Percentiles rank a stretch among this genome's conserved stretches.
Evolutionary conservation across 2,113 vertebrate species (phyloP).

Genomic region (Barbus barbus): DNA sequence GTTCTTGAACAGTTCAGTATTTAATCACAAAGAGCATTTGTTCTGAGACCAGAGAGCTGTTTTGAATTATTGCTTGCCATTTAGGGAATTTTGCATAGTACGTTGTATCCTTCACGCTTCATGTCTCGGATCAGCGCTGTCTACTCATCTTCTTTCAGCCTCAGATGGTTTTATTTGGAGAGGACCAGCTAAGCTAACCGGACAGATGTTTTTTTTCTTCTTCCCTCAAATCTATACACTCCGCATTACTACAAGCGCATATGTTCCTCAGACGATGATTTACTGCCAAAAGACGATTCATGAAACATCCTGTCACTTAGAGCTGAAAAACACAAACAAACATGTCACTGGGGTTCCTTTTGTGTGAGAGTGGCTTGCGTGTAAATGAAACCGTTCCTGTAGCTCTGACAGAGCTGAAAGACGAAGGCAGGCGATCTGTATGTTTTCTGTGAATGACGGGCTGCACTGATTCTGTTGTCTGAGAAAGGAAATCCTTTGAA

Average conservation of each 20-base stretch:
- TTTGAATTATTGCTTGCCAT: too few relatives aligned
- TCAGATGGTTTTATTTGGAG: background rate
- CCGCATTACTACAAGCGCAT: background rate
- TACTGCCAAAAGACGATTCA: slow-evolving; percentile 10
- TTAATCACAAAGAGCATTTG: too few relatives aligned
- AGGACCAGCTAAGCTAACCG: background rate
- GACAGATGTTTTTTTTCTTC: slow-evolving; percentile 7
- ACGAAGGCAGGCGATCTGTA: background rate
- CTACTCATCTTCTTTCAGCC: too few relatives aligned
- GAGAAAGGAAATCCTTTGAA: slow-evolving; percentile 64
- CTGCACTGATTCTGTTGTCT: background rate
- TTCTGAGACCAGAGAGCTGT: too few relatives aligned
- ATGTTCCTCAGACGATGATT: background rate
- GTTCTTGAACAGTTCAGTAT: too few relatives aligned
- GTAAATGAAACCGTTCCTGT: slow-evolving; percentile 33
- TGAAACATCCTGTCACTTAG: slow-evolving; percentile 22
- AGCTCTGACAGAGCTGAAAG: slow-evolving; percentile 4
- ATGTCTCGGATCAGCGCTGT: too few relatives aligned
- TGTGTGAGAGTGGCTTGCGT: slow-evolving; percentile 20
- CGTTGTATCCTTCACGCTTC: too few relatives aligned
- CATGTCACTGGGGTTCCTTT: slow-evolving; percentile 29
- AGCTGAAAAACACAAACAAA: slow-evolving; percentile 33
- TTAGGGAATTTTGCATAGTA: too few relatives aligned
- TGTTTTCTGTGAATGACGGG: background rate
- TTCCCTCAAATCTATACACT: slow-evolving; percentile 13